phyloP scores from a whole-genome alignment of 2,797 vertebrate genomes.

The Malacoctenus gilli region DNA sequence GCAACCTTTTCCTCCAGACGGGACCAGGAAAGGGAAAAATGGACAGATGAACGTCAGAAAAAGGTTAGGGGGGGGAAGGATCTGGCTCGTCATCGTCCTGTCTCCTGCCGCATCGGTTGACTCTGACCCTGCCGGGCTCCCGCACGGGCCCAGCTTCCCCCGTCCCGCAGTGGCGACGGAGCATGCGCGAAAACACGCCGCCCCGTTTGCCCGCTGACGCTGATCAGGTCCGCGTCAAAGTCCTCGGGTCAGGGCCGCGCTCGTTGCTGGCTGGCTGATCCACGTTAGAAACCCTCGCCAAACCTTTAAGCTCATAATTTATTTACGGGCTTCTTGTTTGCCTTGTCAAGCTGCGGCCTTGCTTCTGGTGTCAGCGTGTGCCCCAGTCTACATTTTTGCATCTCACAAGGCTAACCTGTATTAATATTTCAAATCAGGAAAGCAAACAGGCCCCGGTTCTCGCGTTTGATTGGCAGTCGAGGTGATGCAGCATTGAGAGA shows the following conservation, averaged over 20 bases:
- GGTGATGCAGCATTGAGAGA: conserved; percentile 67
- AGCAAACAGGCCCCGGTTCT: conserved; percentile 63
- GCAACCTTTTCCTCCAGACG: conserved; percentile 15
- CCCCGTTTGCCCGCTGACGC: conserved; percentile 17
- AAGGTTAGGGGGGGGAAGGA: no score
- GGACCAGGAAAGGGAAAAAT: conserved; percentile 1
- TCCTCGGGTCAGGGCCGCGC: conserved; percentile 57
- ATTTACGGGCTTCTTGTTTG: conserved; percentile 80
- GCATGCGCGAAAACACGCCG: no score
- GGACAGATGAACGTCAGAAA: conserved; percentile 15
- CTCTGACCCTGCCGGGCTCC: conserved; percentile 21
- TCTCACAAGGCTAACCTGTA: conserved; percentile 83
- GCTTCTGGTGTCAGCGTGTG: conserved; percentile 75
- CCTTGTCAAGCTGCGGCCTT: conserved; percentile 84
- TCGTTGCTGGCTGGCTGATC: conserved; percentile 58
- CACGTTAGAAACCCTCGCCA: conserved; percentile 70
- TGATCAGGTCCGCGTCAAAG: conserved; percentile 45
- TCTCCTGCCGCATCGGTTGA: conserved; percentile 26
- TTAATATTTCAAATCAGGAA: conserved; percentile 84
- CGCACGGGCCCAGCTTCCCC: conserved; percentile 20
- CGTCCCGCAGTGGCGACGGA: conserved; percentile 9
- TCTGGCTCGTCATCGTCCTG: conserved; percentile 44
- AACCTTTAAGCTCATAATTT: conserved; percentile 81
- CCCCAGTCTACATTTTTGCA: conserved; percentile 78
- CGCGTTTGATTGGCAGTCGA: conserved; percentile 71